phyloP scores from a whole-genome alignment of 2,113 vertebrate species.

The Connochaetes taurinus region DNA sequence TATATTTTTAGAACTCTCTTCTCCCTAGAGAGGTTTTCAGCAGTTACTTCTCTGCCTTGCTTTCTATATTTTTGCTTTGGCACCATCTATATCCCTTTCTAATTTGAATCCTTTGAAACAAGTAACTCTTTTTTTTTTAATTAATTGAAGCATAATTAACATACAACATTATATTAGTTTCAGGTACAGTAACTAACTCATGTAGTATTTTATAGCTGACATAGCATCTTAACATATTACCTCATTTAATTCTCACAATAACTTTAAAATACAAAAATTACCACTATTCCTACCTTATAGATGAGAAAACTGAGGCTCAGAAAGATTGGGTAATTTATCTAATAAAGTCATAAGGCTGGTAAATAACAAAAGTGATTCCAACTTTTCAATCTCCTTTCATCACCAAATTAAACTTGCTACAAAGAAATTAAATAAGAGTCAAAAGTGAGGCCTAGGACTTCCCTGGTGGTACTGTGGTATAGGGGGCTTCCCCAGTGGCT shows the following conservation, averaged over 20 bases:
- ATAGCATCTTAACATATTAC: background rate
- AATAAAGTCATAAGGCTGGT: background rate
- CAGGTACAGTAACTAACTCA: background rate
- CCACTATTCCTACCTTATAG: background rate
- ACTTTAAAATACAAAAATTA: background rate
- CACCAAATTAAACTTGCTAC: background rate
- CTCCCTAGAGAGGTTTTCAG: background rate
- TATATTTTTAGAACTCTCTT: background rate
- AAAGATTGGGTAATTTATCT: conserved; percentile 23
- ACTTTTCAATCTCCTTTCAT: background rate
- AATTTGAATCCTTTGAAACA: conserved; percentile 26
- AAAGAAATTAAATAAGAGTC: conserved; percentile 15
- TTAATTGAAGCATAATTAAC: background rate
- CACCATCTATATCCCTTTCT: background rate
- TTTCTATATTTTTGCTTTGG: background rate
- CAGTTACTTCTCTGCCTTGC: background rate
- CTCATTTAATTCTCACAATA: conserved; percentile 31
- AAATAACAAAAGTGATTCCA: conserved; percentile 29
- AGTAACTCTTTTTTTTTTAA: background rate
- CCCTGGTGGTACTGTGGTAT: background rate
- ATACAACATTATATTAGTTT: background rate
- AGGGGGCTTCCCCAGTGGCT: background rate
- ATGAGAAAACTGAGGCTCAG: background rate
- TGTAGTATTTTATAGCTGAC: background rate
- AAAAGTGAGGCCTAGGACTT: background rate